phyloP scores from a whole-genome alignment of 2,113 vertebrate species.

The Tachuris rubrigastra region DNA sequence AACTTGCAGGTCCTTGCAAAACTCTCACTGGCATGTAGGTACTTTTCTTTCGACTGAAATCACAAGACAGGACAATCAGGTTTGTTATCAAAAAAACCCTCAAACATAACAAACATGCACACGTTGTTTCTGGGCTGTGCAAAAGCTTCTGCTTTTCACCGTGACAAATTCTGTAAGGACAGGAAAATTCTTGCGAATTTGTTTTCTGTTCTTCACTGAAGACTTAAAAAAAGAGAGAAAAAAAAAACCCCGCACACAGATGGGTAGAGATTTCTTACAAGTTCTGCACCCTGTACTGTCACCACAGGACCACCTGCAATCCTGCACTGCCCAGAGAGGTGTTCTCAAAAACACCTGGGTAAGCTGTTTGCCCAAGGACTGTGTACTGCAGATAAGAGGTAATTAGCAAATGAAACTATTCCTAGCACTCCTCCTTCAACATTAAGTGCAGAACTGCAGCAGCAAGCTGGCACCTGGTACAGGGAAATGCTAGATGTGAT shows the following conservation, averaged over 20 bases:
- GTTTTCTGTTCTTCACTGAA: not conserved
- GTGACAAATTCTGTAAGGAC: not conserved
- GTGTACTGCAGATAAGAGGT: constrained; percentile 44
- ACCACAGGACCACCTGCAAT: constrained; percentile 70
- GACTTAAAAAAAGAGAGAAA: not conserved
- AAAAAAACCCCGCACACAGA: not conserved
- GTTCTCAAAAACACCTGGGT: constrained; percentile 76
- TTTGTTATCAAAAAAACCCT: constrained; percentile 16
- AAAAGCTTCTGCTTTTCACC: constrained; percentile 1
- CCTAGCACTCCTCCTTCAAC: constrained; percentile 66
- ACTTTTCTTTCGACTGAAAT: not conserved
- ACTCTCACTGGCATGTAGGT: not conserved
- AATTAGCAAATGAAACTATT: constrained; percentile 76
- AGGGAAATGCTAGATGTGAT: constrained; percentile 77
- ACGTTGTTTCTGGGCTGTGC: not conserved
- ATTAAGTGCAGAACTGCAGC: constrained; percentile 60
- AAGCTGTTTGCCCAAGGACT: constrained; percentile 71
- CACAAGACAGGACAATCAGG: not conserved
- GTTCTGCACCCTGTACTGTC: constrained; percentile 5
- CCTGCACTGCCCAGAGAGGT: constrained; percentile 57
- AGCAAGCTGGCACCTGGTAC: constrained; percentile 78
- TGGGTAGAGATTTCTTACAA: constrained; percentile 12
- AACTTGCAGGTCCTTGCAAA: constrained; percentile 14
- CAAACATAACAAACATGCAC: not conserved
- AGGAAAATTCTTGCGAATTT: constrained; percentile 10